Percentiles rank a stretch among this genome's conserved stretches.
Evolutionary conservation across 2,888 invertebrate genomes (phyloP).

Genomic region (Charanyca ferruginea): DNA sequence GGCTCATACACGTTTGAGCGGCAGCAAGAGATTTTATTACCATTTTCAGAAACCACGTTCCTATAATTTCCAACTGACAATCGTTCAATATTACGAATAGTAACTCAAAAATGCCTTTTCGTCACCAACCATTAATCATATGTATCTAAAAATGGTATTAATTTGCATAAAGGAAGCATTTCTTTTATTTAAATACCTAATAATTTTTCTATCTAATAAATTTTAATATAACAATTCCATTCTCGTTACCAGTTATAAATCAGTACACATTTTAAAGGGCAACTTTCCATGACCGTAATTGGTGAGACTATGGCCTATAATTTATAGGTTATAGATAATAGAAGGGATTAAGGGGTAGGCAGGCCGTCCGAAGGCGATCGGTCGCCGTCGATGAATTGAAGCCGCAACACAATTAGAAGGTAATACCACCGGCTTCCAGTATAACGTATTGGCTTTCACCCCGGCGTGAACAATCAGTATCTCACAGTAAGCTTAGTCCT

Average conservation of each 20-base stretch:
- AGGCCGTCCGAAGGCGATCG: slow-evolving; percentile 41
- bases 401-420: slow-evolving; percentile 59
- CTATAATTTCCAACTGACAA: neutral
- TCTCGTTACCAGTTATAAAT: slow-evolving; percentile 40
- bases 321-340: slow-evolving; percentile 49
- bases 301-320: slow-evolving; percentile 5
- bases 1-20: slow-evolving; percentile 29
- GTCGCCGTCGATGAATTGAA: slow-evolving; percentile 52
- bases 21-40: slow-evolving; percentile 36
- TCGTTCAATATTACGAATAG: neutral
- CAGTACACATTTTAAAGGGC: slow-evolving; percentile 41
- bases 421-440: slow-evolving; percentile 44
- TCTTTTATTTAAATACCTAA: slow-evolving; percentile 9
- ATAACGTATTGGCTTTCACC: slow-evolving; percentile 49
- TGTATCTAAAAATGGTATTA: neutral
- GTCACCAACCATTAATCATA: neutral
- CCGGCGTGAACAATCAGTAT: slow-evolving; percentile 34
- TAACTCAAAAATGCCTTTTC: neutral
- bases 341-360: slow-evolving; percentile 50
- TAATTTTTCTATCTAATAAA: slow-evolving; percentile 19
- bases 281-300: slow-evolving; percentile 32
- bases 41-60: slow-evolving; percentile 8
- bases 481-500: slow-evolving; percentile 41
- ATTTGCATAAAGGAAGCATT: slow-evolving; percentile 4
- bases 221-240: slow-evolving; percentile 25